Evolutionary conservation across 1,140 invertebrate genomes (phyloP), one percentile per base, ranked within the genome.

Genomic region (Apis dorsata): DNA sequence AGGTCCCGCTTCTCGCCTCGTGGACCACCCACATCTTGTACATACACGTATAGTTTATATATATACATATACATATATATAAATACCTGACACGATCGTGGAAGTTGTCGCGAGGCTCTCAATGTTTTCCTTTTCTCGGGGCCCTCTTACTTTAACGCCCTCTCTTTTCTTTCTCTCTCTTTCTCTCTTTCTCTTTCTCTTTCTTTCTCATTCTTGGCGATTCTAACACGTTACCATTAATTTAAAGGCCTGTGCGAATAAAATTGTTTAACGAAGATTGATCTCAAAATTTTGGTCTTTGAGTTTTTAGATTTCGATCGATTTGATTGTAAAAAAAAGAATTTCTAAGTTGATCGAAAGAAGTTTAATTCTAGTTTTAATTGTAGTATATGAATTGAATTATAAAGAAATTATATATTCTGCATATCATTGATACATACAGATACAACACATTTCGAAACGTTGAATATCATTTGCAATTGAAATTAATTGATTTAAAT

Each of bases 171-270:
- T 7, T 44, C 34, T 44, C 5, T 44, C 34, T 44, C 34, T 28
- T 1, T 28, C 2, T 28, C 28, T 28, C 1, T 34, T 3, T 60
- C 34, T 55, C 24, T 44, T 7, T 44, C 34, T 44, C 34, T 44
- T 44, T 44, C 34, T 7, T 44, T 44, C 34, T 44, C 34, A 65
- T 34, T 70, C 71, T 15, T 60, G 15, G 15, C 74, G 19, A 21
- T 57, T 77, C 10, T 15, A 44, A 75, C 55, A 65, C 68, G 88
- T 89, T 92, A 91, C 89, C 89, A 74, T 60, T 91, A 88, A 89
- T 83, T 87, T 89, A 87, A 86, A 69, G 57, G 81, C 63, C 57
- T 63, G 34, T 2, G 3, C 0, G 4, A 44, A 44, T 44, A 44
- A 44, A 4, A 44, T 44, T 0, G 34, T 44, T 44, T 44, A 44